Evolutionary conservation across 2,797 vertebrate genomes (phyloP).

Genomic region (Euphonia xanthogaster): DNA sequence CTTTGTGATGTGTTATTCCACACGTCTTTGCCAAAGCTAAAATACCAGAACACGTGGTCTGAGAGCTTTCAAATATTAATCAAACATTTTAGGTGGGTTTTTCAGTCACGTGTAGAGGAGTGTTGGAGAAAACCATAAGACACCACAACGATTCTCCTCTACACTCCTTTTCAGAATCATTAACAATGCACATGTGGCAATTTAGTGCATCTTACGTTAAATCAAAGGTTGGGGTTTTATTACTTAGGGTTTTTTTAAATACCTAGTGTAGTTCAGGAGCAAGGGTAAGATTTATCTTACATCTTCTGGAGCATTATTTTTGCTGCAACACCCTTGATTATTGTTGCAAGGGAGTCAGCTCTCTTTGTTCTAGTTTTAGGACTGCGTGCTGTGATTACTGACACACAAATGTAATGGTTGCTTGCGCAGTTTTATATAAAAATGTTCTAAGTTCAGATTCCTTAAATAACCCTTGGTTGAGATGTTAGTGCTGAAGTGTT

Average conservation of each 20-base stretch:
- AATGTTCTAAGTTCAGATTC: constrained; percentile 71
- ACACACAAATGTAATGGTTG: constrained; percentile 69
- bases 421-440: constrained; percentile 73
- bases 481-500: constrained; percentile 75
- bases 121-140: not conserved
- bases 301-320: constrained; percentile 28
- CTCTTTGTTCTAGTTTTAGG: constrained; percentile 44
- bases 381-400: constrained; percentile 63
- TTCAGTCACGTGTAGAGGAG: not conserved
- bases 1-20: not conserved
- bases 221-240: not conserved
- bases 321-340: constrained; percentile 21
- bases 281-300: not conserved
- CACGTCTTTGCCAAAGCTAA: not conserved
- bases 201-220: not conserved
- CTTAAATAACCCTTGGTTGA: constrained; percentile 75
- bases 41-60: not conserved
- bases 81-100: not conserved
- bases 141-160: not conserved
- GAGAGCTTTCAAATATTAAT: not conserved
- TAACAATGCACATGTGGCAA: not conserved
- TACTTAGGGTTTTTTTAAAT: not conserved
- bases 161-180: not conserved
- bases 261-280: not conserved
- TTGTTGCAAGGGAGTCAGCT: constrained; percentile 20